phyloP scores from a whole-genome alignment of 1,140 invertebrate genomes.

The Choristoneura fumiferana region DNA sequence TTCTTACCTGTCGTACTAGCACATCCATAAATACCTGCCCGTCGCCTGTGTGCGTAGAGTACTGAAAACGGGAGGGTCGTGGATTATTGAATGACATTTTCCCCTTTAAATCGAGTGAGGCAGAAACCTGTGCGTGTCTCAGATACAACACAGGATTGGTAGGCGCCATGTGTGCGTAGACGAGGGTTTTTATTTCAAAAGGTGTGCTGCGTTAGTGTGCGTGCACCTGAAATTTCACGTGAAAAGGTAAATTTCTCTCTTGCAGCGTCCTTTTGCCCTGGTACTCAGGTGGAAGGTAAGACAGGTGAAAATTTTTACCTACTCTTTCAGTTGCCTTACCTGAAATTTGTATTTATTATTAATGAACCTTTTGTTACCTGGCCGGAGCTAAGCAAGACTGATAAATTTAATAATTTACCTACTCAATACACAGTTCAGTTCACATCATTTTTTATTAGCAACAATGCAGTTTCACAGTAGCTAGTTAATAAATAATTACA shows the following conservation, averaged over 20 bases:
- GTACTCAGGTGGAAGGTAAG: constrained; percentile 62
- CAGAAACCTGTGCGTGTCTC: neutral
- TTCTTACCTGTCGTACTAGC: constrained; percentile 38
- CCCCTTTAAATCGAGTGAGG: neutral
- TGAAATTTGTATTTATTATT: constrained; percentile 11
- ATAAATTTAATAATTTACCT: no score
- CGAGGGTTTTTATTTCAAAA: constrained; percentile 11
- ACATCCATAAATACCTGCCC: neutral
- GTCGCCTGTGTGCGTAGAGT: neutral
- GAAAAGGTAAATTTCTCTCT: constrained; percentile 40
- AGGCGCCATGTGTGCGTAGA: neutral
- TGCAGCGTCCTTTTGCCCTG: constrained; percentile 46
- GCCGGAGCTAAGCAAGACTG: no score
- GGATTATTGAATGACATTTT: neutral
- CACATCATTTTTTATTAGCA: no score
- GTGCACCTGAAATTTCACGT: constrained; percentile 39
- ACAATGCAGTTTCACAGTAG: no score
- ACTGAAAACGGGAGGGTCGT: neutral
- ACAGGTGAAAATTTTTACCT: constrained; percentile 63
- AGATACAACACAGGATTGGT: neutral
- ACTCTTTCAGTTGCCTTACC: constrained; percentile 27
- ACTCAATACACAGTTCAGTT: no score
- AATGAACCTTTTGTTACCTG: no score
- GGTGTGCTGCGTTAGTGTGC: constrained; percentile 22
- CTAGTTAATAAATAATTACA: no score